Evolutionary conservation across 1,140 invertebrate genomes (phyloP), one percentile per base, ranked within the genome.

Genomic region (Parapsyche elsis): DNA sequence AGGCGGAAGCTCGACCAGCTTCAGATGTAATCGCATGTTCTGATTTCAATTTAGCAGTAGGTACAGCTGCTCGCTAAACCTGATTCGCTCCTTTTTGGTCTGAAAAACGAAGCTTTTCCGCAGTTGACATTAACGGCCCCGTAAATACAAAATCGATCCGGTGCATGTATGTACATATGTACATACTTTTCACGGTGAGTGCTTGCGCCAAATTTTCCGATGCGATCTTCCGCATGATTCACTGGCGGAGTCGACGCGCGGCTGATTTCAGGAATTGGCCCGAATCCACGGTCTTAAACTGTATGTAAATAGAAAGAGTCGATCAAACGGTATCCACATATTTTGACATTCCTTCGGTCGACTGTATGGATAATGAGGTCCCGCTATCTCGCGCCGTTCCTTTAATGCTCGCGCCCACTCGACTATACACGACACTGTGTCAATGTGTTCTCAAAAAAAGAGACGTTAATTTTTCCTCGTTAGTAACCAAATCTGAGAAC

Each of bases 321-420:
- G 30, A 75, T 75, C 75, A 64, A 77, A 77, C 73, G 73, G 73
- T 75, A 75, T 57, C 16, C 53, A 49, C 71, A 49, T 46, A 46
- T 73, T 75, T 57, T 57, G 73, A 75, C 73, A 77, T 77, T 77
- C 59, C 57, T 53, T 49, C 16, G 12, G 10, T 53, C 9, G 71
- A 49, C 38, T 59, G 57, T 77, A 64, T 38, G 57, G 59, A 77
- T 77, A 77, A 77, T 77, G 75, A 77, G 75, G 75, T 77, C 26
- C 75, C 75, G 75, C 75, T 77, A 77, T 77, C 26, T 77, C 49
- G 75, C n/a, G 46, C 24, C 75, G 24, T 75, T 71, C 73, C 73
- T 75, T 67, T 57, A 23, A 21, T 74, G 44, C 24, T 61, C 57
- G 24, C 74, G 53, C 75, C 75, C 57, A 77, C 75, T 19, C 73